Evolutionary conservation across 2,888 invertebrate genomes (phyloP).

Genomic region (Lacanobia oleracea): DNA sequence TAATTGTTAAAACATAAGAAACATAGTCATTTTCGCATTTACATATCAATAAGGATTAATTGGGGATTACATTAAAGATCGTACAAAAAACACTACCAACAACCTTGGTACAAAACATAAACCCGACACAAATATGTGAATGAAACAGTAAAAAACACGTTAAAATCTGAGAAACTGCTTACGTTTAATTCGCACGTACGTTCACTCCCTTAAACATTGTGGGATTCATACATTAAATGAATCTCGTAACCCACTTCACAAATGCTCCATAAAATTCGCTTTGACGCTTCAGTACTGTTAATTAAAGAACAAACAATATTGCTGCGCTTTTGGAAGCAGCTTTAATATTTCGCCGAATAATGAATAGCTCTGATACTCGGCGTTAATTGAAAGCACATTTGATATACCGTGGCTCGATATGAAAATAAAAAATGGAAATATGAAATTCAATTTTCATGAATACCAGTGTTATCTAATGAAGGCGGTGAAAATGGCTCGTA

Average conservation of each 20-base stretch:
- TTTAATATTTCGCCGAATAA: constrained; percentile 53
- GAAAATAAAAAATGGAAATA: constrained; percentile 38
- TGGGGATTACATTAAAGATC: neutral
- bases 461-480: constrained; percentile 28
- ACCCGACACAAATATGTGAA: neutral
- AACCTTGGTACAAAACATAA: neutral
- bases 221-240: constrained; percentile 20
- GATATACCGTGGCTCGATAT: constrained; percentile 36
- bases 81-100: neutral
- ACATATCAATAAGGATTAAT: neutral
- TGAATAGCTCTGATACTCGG: constrained; percentile 44
- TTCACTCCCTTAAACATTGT: neutral
- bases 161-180: neutral
- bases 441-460: constrained; percentile 28
- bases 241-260: constrained; percentile 33
- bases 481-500: constrained; percentile 4
- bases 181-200: neutral
- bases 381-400: constrained; percentile 54
- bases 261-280: constrained; percentile 55
- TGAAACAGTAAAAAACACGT: neutral
- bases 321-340: constrained; percentile 45
- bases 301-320: constrained; percentile 59
- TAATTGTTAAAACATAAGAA: no score
- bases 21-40: no score
- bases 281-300: constrained; percentile 50